These are phyloP conservation scores for Drosophila putrida DNA, from an alignment of 2,888 invertebrate species.

Conservation along the genomic window DNA sequence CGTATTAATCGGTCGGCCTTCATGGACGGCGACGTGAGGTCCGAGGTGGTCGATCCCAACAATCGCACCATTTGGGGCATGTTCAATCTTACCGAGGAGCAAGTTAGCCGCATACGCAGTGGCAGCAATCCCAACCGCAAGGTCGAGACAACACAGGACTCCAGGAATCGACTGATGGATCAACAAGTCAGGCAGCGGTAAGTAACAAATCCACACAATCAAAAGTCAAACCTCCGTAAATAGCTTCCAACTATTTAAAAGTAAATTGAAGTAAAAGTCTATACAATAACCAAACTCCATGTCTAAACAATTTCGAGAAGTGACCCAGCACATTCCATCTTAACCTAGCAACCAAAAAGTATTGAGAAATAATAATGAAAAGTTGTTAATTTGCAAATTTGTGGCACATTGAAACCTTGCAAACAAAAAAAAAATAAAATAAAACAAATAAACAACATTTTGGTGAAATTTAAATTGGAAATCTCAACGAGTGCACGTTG, in stretches of 20 bases:
- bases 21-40: slow-evolving; percentile 75
- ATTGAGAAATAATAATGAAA: slow-evolving; percentile 2
- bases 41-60: slow-evolving; percentile 82
- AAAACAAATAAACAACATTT: slow-evolving; percentile 8
- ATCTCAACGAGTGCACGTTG: slow-evolving; percentile 44
- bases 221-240: slow-evolving; percentile 1
- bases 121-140: slow-evolving; percentile 71
- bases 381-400: slow-evolving; percentile 8
- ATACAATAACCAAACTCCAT: background rate
- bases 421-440: no score
- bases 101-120: slow-evolving; percentile 77
- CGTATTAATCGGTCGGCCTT: slow-evolving; percentile 74
- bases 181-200: slow-evolving; percentile 73
- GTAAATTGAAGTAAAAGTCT: slow-evolving; percentile 27
- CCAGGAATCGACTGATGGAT: slow-evolving; percentile 73
- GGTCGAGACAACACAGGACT: slow-evolving; percentile 67
- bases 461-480: slow-evolving; percentile 24
- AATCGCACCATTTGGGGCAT: slow-evolving; percentile 80
- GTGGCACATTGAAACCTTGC: slow-evolving; percentile 2
- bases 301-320: background rate
- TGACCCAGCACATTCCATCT: slow-evolving; percentile 13
- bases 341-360: background rate
- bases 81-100: slow-evolving; percentile 83
- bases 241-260: slow-evolving; percentile 8
- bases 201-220: slow-evolving; percentile 46